Conservation (phyloP, 35 echinoderm and acorn worm species). For the Ophiothrix spiculata region DNA sequence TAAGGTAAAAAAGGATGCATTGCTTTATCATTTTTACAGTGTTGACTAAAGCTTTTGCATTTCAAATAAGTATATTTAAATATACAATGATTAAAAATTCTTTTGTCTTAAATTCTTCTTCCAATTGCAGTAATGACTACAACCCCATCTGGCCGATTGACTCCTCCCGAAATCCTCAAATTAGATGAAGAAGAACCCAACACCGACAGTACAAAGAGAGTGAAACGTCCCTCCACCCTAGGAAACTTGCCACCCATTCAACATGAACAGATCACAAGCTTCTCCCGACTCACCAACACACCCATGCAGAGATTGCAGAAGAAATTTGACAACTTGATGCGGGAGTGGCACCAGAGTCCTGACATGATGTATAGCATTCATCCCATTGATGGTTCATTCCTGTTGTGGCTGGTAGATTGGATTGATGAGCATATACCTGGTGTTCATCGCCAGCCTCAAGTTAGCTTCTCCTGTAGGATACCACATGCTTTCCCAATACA, state of each 20-base stretch:
- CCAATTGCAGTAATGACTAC: background rate
- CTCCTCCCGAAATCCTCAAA: slow-evolving; percentile 27
- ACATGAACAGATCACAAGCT: slow-evolving; percentile 25
- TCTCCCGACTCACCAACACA: background rate
- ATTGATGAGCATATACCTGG: slow-evolving; percentile 89
- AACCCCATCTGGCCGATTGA: slow-evolving; percentile 5
- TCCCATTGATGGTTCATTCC: slow-evolving; percentile 95
- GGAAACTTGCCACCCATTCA: slow-evolving; percentile 40
- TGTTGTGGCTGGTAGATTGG: slow-evolving; percentile 96
- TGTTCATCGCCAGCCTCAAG: slow-evolving; percentile 86
- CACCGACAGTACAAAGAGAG: background rate
- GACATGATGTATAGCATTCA: slow-evolving; percentile 98
- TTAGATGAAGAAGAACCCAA: background rate
- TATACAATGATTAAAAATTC: too few species aligned
- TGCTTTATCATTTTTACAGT: too few species aligned
- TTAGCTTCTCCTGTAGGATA: slow-evolving; percentile 97
- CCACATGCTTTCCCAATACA: slow-evolving; percentile 87
- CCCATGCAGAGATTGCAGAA: slow-evolving; percentile 34
- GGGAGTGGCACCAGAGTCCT: slow-evolving; percentile 79
- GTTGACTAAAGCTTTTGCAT: too few species aligned
- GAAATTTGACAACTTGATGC: slow-evolving; percentile 65
- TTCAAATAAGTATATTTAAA: too few species aligned
- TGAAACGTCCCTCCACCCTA: slow-evolving; percentile 51
- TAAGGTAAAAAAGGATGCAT: too few species aligned
- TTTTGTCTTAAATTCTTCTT: too few species aligned